Percentiles rank a stretch among this genome's conserved stretches.
phyloP scores from a whole-genome alignment of 1,140 invertebrate species.

The Lutraria rhynchaena region DNA sequence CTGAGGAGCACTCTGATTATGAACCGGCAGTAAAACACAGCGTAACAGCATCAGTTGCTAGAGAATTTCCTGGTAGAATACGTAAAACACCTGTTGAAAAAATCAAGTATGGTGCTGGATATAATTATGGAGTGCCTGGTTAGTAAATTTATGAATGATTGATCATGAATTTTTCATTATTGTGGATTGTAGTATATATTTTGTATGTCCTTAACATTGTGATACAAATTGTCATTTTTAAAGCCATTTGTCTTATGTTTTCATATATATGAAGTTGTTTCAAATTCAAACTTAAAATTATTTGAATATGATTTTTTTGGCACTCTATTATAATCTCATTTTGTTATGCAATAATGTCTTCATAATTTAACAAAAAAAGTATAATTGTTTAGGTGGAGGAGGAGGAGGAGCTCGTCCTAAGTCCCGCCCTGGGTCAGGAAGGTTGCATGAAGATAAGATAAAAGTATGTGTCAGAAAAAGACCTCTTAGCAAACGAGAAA shows the following conservation, averaged over 20 bases:
- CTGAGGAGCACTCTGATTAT: conserved; percentile 64
- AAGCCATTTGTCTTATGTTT: too few relatives aligned
- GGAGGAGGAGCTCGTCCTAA: conserved; percentile 52
- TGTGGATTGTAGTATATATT: too few relatives aligned
- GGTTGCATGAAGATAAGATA: conserved; percentile 84
- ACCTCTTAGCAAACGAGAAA: conserved; percentile 94
- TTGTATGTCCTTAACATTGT: too few relatives aligned
- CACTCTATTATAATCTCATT: too few relatives aligned
- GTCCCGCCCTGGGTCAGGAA: conserved; percentile 28
- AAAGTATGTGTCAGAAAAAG: conserved; percentile 98
- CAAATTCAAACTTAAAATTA: conserved; percentile 34
- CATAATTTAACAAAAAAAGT: background rate
- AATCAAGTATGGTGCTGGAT: conserved; percentile 73
- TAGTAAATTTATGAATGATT: background rate
- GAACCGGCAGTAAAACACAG: conserved; percentile 70
- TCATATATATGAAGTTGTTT: too few relatives aligned
- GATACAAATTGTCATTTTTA: too few relatives aligned
- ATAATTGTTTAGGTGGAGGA: conserved; percentile 18
- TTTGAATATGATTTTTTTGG: too few relatives aligned
- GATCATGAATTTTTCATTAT: too few relatives aligned
- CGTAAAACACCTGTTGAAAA: conserved; percentile 63
- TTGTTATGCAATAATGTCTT: too few relatives aligned
- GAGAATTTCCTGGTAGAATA: conserved; percentile 47
- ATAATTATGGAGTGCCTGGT: conserved; percentile 80
- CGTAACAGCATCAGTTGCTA: conserved; percentile 58